These are phyloP conservation scores for Spondyliosoma cantharus DNA, from an alignment of 2,797 vertebrate genomes.

Conservation along the genomic window DNA sequence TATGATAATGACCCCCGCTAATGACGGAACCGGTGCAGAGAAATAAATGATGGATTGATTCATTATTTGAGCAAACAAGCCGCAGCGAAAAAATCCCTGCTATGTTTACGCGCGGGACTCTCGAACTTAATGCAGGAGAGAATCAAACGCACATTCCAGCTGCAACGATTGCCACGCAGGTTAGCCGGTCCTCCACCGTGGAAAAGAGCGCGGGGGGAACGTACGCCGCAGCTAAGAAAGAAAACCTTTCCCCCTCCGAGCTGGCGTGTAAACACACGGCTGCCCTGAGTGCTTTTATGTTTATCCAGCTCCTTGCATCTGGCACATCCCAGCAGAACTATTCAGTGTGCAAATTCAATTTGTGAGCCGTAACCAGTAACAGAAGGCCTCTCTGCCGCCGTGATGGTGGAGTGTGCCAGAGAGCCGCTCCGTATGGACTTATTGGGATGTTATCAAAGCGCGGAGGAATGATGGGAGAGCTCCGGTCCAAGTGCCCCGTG, in stretches of 20 bases:
- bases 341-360: constrained; percentile 78
- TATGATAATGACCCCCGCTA: constrained; percentile 38
- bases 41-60: constrained; percentile 39
- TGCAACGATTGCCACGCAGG: constrained; percentile 33
- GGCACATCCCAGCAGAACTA: constrained; percentile 73
- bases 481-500: constrained; percentile 35
- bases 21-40: constrained; percentile 9
- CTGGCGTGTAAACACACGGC: constrained; percentile 75
- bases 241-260: constrained; percentile 43
- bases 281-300: constrained; percentile 77
- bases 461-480: constrained; percentile 53
- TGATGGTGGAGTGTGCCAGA: constrained; percentile 67
- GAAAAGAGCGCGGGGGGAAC: constrained; percentile 22
- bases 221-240: not conserved
- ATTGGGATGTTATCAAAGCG: constrained; percentile 72
- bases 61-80: constrained; percentile 49
- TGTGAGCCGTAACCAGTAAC: constrained; percentile 73
- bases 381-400: constrained; percentile 66
- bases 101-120: constrained; percentile 24
- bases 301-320: constrained; percentile 80
- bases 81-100: constrained; percentile 17
- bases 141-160: constrained; percentile 38
- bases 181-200: constrained; percentile 41
- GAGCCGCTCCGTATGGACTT: constrained; percentile 47
- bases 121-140: constrained; percentile 11